These are phyloP conservation scores for Ophioderma brevispina DNA, from an alignment of 35 echinoderm and acorn worm species.

Conservation along the genomic window DNA sequence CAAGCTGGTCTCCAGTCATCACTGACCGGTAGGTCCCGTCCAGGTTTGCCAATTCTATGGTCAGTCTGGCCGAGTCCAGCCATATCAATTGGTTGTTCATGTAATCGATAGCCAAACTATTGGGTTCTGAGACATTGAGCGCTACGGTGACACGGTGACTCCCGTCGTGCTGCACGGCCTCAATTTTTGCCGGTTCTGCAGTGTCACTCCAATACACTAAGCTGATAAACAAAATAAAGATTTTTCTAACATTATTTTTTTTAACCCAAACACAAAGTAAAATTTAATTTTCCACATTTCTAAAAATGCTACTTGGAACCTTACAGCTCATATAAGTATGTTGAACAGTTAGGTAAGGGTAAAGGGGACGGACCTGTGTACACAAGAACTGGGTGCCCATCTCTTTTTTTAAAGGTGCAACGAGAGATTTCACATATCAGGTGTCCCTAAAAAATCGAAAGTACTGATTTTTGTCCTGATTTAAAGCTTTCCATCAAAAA, in stretches of 20 bases:
- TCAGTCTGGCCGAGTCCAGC: constrained; percentile 57
- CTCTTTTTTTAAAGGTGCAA: no score
- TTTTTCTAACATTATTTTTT: neutral
- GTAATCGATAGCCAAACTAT: constrained; percentile 85
- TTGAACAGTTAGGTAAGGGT: no score
- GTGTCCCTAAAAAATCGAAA: no score
- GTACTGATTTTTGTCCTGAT: no score
- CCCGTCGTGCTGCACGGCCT: constrained; percentile 63
- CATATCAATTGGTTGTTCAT: constrained; percentile 67
- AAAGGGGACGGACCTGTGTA: no score
- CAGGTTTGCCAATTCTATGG: constrained; percentile 71
- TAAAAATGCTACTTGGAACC: no score
- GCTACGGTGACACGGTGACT: constrained; percentile 53
- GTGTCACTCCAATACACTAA: constrained; percentile 90
- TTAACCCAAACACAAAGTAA: neutral
- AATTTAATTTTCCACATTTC: neutral
- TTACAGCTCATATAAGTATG: no score
- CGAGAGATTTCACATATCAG: no score
- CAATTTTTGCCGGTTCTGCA: constrained; percentile 61
- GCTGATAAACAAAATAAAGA: constrained; percentile 40
- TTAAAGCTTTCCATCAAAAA: no score
- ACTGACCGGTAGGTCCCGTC: constrained; percentile 62
- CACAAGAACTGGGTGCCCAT: no score
- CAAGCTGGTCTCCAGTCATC: constrained; percentile 17
- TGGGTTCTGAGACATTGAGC: constrained; percentile 46